phyloP scores from a whole-genome alignment of 1,140 invertebrate genomes.

The Drosophila bifasciata region DNA sequence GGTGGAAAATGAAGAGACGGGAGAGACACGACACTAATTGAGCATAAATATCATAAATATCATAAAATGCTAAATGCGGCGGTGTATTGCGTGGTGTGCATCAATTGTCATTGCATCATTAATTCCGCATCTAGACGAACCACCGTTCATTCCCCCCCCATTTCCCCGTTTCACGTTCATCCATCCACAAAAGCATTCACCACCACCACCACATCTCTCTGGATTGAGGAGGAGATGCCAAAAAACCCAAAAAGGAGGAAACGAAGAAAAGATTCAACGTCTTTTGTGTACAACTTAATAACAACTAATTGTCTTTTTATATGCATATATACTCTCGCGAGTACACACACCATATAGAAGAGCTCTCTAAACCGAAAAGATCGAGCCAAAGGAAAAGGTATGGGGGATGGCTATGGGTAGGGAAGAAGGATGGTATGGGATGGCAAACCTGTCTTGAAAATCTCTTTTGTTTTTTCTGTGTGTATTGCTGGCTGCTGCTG shows the following conservation, averaged over 20 bases:
- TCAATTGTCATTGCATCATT: conserved; percentile 66
- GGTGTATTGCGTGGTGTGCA: conserved; percentile 40
- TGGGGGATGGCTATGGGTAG: conserved; percentile 20
- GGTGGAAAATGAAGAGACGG: not conserved
- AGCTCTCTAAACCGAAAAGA: conserved; percentile 8
- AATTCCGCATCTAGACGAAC: conserved; percentile 59
- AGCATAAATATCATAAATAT: conserved; percentile 41
- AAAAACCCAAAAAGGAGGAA: conserved; percentile 35
- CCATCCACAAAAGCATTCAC: conserved; percentile 30
- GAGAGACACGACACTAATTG: conserved; percentile 28
- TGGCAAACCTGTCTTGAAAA: conserved; percentile 70
- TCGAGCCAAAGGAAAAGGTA: not conserved
- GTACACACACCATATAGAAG: conserved; percentile 5
- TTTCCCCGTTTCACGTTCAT: not conserved
- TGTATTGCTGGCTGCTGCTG: not conserved
- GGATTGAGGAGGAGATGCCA: conserved; percentile 27
- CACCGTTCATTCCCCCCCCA: not conserved
- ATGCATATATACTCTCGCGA: conserved; percentile 34
- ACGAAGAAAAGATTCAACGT: conserved; percentile 57
- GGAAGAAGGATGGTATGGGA: no score
- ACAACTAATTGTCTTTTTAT: conserved; percentile 83
- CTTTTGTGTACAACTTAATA: conserved; percentile 80
- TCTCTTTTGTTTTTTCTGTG: conserved; percentile 46
- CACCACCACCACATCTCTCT: not conserved
- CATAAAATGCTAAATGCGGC: conserved; percentile 48